These are phyloP conservation scores for Hirudinaria manillensis DNA, from an alignment of 2,888 invertebrate genomes.

Conservation along the genomic window DNA sequence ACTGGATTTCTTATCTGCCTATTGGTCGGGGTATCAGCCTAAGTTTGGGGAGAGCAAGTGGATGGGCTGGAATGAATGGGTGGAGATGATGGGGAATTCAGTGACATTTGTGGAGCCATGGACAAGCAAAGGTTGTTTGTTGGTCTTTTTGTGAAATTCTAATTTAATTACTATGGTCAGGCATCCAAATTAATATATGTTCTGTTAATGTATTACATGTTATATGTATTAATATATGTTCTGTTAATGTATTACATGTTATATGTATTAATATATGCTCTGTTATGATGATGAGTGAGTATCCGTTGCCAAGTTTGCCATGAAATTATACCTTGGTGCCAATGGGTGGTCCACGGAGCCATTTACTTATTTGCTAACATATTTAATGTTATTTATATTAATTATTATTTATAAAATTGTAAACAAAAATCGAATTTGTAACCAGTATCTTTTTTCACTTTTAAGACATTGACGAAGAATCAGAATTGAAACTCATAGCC, in stretches of 20 bases:
- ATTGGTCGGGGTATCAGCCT: conserved; percentile 4
- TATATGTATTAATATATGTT: too few species aligned
- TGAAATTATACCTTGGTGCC: too few species aligned
- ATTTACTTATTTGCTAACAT: not conserved
- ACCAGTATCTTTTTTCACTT: not conserved
- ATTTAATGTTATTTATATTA: not conserved
- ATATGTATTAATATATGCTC: too few species aligned
- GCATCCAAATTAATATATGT: too few species aligned
- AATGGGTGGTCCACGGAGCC: too few species aligned
- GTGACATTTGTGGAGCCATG: not conserved
- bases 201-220: too few species aligned
- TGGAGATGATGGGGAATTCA: conserved; percentile 12
- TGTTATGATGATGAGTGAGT: too few species aligned
- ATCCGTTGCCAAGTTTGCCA: not conserved
- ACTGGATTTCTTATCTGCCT: conserved; percentile 24
- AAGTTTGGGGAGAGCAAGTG: conserved; percentile 24
- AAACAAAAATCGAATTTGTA: not conserved
- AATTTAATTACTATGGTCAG: too few species aligned
- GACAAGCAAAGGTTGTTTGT: not conserved
- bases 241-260: too few species aligned
- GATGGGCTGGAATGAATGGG: conserved; percentile 19
- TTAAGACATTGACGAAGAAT: conserved; percentile 4
- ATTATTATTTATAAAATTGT: not conserved
- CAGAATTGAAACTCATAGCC: conserved; percentile 76
- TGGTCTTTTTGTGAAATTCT: too few species aligned